Conservation (phyloP, 2,888 invertebrate species). For the Formica aserva region DNA sequence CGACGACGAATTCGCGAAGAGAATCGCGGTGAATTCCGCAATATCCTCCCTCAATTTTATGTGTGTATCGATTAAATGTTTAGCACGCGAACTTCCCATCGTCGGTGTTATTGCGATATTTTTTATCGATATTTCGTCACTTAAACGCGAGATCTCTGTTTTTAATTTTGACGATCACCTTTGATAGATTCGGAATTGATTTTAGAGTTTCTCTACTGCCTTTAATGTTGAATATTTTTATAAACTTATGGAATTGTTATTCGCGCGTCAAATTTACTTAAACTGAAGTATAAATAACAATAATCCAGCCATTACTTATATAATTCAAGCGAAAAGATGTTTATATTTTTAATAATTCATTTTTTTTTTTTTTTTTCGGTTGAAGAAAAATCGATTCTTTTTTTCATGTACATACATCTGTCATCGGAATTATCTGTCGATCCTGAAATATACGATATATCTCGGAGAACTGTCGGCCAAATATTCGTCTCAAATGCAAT, state of each 20-base stretch:
- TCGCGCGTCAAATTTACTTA: neutral
- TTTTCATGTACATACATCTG: neutral
- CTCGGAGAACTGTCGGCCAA: neutral
- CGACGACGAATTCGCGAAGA: neutral
- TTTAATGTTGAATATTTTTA: conserved; percentile 2
- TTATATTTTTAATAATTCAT: neutral
- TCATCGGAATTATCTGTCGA: neutral
- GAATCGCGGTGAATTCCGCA: conserved; percentile 1
- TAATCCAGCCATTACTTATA: neutral
- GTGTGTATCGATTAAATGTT: conserved; percentile 54
- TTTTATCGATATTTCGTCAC: neutral
- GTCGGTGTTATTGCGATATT: conserved; percentile 15
- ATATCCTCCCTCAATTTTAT: conserved; percentile 33
- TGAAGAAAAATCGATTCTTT: neutral
- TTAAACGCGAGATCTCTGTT: neutral
- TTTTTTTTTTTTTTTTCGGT: neutral
- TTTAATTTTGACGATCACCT: neutral
- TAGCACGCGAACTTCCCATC: conserved; percentile 31
- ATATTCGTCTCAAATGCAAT: neutral
- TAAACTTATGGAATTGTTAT: neutral
- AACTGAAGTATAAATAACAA: neutral
- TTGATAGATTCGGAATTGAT: neutral
- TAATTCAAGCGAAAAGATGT: neutral
- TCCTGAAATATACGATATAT: neutral
- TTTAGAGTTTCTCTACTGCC: neutral